These are phyloP conservation scores for Clytia hemisphaerica DNA, from an alignment of 30 jellyfish, hydroid and myxozoan genomes.

Conservation along the genomic window DNA sequence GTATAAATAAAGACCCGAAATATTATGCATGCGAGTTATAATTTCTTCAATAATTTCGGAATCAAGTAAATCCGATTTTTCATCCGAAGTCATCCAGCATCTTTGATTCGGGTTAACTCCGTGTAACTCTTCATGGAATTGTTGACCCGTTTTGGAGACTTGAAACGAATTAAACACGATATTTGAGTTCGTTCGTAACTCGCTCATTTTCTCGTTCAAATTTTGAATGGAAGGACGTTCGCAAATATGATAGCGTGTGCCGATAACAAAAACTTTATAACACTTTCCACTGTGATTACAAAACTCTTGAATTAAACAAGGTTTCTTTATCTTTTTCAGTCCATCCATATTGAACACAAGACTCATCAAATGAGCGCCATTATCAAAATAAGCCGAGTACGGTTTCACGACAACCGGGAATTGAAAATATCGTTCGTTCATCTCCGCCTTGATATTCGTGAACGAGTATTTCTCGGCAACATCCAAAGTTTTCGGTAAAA, in stretches of 20 bases:
- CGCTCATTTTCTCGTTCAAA: too few species aligned
- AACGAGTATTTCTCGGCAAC: conserved; percentile 17
- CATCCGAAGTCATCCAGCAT: conserved; percentile 17
- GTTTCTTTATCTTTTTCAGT: conserved; percentile 34
- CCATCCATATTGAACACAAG: conserved; percentile 45
- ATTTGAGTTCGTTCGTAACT: too few species aligned
- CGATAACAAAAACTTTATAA: conserved; percentile 70
- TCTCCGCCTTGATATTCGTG: not conserved
- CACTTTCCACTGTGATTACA: conserved; percentile 72
- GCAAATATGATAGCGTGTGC: conserved; percentile 41
- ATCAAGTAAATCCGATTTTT: conserved; percentile 29
- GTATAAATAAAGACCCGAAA: conserved; percentile 36
- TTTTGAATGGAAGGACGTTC: conserved; percentile 82
- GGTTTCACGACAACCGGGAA: conserved; percentile 70
- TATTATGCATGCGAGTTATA: conserved; percentile 31
- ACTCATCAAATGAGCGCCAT: conserved; percentile 76
- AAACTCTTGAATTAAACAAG: conserved; percentile 79
- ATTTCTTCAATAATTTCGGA: conserved; percentile 47
- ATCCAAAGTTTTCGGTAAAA: conserved; percentile 69
- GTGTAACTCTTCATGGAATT: conserved; percentile 9
- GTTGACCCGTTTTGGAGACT: conserved; percentile 29
- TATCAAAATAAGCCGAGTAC: conserved; percentile 59
- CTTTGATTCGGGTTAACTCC: conserved; percentile 21
- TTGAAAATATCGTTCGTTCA: conserved; percentile 13
- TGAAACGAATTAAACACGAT: conserved; percentile 26